A percentile compares a stretch with the other conserved stretches of the same genome.
Conservation (phyloP, 2,888 invertebrate species). For the Mesoligia furuncula region DNA sequence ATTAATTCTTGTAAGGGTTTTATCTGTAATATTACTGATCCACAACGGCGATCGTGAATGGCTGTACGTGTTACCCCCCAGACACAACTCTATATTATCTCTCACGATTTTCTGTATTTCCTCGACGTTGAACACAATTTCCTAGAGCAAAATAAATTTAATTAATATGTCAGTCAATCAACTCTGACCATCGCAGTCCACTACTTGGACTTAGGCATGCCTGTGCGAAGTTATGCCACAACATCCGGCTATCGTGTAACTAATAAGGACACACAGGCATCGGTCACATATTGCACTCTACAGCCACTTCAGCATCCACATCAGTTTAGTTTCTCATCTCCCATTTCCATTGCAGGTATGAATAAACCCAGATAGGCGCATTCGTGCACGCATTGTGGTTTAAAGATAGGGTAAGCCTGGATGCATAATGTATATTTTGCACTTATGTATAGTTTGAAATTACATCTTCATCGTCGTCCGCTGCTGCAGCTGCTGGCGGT, state of each 20-base stretch:
- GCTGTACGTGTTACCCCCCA: conserved; percentile 93
- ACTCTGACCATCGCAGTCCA: neutral
- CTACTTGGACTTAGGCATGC: neutral
- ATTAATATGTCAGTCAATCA: neutral
- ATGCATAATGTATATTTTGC: neutral
- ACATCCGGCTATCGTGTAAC: no score
- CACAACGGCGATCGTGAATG: conserved; percentile 88
- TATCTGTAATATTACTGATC: conserved; percentile 94
- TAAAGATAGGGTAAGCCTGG: neutral
- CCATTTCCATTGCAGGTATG: conserved; percentile 2
- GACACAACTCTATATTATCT: conserved; percentile 93
- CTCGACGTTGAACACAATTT: conserved; percentile 92
- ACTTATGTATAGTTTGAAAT: conserved; percentile 17
- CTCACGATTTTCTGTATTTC: conserved; percentile 94
- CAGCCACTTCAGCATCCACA: neutral
- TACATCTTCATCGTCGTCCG: conserved; percentile 50
- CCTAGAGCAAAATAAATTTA: conserved; percentile 69
- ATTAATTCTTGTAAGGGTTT: conserved; percentile 93
- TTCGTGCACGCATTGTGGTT: neutral
- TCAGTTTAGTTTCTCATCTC: neutral
- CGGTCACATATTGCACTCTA: neutral
- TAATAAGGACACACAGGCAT: neutral
- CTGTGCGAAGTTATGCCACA: neutral
- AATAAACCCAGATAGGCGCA: neutral
- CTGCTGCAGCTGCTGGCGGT: conserved; percentile 47